phyloP scores from a whole-genome alignment of 2,797 vertebrate species.

The Chiloscyllium punctatum region DNA sequence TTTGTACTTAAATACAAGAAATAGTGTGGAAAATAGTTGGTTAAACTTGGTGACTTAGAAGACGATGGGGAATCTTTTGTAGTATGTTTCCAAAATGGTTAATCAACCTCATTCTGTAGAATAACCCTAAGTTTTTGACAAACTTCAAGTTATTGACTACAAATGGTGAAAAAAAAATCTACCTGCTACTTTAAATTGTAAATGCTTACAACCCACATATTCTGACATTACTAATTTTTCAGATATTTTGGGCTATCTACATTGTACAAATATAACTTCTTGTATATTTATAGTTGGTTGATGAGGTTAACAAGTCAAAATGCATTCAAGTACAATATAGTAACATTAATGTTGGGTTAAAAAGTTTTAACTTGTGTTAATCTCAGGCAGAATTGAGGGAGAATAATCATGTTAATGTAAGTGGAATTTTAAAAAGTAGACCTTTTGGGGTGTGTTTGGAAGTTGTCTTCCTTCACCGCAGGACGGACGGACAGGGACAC shows the following conservation, averaged over 20 bases:
- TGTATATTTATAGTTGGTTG: not conserved
- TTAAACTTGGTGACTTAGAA: not conserved
- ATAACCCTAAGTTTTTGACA: not conserved
- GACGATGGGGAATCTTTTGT: not conserved
- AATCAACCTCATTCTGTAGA: not conserved
- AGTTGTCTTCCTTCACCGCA: not conserved
- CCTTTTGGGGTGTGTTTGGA: not conserved
- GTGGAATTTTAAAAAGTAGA: not conserved
- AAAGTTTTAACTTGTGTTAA: not conserved
- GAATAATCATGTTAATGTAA: not conserved
- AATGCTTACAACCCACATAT: not conserved
- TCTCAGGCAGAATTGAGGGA: slow-evolving; percentile 5
- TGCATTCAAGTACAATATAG: not conserved
- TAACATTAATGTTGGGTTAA: not conserved
- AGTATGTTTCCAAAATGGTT: not conserved
- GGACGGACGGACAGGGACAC: no score
- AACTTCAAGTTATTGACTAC: not conserved
- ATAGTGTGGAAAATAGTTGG: not conserved
- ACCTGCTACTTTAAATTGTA: not conserved
- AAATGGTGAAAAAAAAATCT: not conserved
- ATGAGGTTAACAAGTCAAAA: not conserved
- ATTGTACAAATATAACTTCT: not conserved
- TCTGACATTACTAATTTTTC: not conserved
- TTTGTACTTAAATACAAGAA: not conserved
- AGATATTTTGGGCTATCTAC: not conserved